A percentile compares a stretch with the other conserved stretches of the same genome.
These are phyloP conservation scores for Trilocha varians DNA, from an alignment of 2,888 invertebrate species.

Conservation along the genomic window DNA sequence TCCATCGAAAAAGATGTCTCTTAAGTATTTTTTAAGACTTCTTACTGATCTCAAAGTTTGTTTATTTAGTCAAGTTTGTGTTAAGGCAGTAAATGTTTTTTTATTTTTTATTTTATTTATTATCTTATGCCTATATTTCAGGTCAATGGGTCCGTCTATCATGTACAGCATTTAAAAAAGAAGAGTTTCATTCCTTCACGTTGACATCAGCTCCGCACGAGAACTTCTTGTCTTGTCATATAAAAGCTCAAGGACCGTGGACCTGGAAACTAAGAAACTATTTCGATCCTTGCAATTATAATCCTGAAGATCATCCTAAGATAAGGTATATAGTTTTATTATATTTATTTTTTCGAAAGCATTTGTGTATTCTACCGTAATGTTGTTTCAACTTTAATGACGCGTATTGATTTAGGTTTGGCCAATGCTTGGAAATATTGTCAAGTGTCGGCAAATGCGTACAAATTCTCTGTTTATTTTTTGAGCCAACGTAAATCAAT, in stretches of 20 bases:
- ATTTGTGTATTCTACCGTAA: background rate
- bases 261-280: slow-evolving; percentile 97
- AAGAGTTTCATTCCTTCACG: slow-evolving; percentile 96
- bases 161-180: slow-evolving; percentile 90
- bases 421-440: no score
- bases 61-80: no score
- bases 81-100: background rate
- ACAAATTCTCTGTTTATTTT: no score
- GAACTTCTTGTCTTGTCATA: slow-evolving; percentile 94
- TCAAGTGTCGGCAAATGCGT: no score
- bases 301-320: slow-evolving; percentile 88
- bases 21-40: no score
- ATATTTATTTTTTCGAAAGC: background rate
- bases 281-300: slow-evolving; percentile 93
- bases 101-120: background rate
- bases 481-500: no score
- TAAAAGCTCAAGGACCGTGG: slow-evolving; percentile 93
- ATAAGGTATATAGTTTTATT: slow-evolving; percentile 55
- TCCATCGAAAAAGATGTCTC: no score
- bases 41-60: no score
- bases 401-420: no score
- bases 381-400: no score
- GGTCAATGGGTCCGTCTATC: slow-evolving; percentile 96
- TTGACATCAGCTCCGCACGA: slow-evolving; percentile 97
- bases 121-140: no score